Evolutionary conservation across 1,140 invertebrate species (phyloP), one percentile per base, ranked within the genome.

Genomic region (Chironomus striatipennis): DNA sequence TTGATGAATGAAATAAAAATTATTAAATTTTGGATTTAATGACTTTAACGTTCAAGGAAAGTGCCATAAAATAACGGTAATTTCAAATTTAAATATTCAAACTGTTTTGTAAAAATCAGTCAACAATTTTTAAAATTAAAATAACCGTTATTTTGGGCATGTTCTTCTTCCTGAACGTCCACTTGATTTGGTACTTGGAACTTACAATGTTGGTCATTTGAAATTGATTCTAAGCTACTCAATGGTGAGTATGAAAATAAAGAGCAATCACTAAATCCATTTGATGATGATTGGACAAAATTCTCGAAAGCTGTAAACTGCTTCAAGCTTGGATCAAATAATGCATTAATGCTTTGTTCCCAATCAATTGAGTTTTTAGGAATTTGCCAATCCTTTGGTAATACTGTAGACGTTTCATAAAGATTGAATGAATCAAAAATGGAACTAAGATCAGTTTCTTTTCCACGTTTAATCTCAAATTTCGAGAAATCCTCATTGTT

Each of bases 161-260:
- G 42, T 10, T 7, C 42, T 43, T 7, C 10, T 7, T 6, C 42
- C 42, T 7, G 6, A 6, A 43, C 42, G 10, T 10, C 10, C 6
- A 43, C 42, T 6, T n/a, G 42, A 43, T 43, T 43, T 43, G 6
- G 10, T 10, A 43, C 10, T 47, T 4, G 8, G 8, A 1, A 47
- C 43, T 47, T 10, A 47, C 43, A 57, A 57, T 12, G 1, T n/a
- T n/a, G 12, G 4, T n/a, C 47, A 12, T 12, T n/a, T n/a, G n/a
- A 57, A 57, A 57, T 57, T 57, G 47, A 57, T 57, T n/a, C 47
- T 5, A n/a, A 57, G 47, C 47, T 57, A 57, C 47, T 57, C 47
- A 57, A 5, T 15, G 47, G 47, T 15, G 47, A 57, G 47, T 57
- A 57, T 7, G 47, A 57, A 57, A 12, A 57, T n/a, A n/a, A 57